Evolutionary conservation across 2,113 vertebrate species (phyloP).

Genomic region (Phylloscopus whistleri): DNA sequence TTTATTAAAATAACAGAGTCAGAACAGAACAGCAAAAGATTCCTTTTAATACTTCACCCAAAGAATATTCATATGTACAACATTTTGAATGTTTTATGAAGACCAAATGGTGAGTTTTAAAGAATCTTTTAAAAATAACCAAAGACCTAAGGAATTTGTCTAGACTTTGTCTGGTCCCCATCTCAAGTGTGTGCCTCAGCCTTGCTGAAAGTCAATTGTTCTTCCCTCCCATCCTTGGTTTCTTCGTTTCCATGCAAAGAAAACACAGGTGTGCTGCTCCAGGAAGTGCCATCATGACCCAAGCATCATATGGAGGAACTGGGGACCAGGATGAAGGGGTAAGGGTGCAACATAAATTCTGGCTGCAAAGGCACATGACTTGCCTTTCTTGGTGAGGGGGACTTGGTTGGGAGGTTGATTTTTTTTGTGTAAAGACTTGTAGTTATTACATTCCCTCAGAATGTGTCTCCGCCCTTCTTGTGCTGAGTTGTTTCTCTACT

Average conservation of each 20-base stretch:
- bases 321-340: neutral
- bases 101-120: neutral
- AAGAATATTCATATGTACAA: neutral
- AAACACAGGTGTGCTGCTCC: neutral
- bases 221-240: neutral
- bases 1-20: neutral
- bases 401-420: neutral
- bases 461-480: neutral
- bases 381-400: neutral
- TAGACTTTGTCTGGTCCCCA: neutral
- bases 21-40: neutral
- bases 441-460: neutral
- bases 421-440: neutral
- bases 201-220: neutral
- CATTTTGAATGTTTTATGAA: neutral
- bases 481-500: neutral
- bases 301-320: neutral
- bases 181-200: neutral
- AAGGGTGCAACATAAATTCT: neutral
- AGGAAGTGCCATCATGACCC: neutral
- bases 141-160: neutral
- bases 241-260: neutral
- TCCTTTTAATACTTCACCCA: neutral
- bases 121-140: neutral
- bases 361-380: neutral